Percentiles rank a stretch among this genome's conserved stretches.
phyloP scores from a whole-genome alignment of 2,113 vertebrate genomes.

The Chloropsis cyanopogon region DNA sequence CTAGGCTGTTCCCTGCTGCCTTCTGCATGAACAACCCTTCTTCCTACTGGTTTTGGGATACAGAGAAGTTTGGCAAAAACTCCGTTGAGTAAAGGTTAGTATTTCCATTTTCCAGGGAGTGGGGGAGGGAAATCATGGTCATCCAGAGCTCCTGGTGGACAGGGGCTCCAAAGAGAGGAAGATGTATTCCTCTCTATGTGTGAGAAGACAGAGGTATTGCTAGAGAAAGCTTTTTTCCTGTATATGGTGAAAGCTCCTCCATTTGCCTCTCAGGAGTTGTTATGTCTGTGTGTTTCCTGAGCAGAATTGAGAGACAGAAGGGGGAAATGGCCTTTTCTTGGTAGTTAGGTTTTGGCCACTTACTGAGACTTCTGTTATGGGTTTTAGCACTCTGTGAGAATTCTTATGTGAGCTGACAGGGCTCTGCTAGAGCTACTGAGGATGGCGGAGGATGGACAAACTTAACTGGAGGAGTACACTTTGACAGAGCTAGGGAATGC shows the following conservation, averaged over 20 bases:
- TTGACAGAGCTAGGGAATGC: background rate
- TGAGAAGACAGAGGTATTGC: background rate
- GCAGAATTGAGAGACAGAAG: background rate
- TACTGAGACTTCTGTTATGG: background rate
- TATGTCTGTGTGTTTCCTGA: background rate
- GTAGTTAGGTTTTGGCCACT: background rate
- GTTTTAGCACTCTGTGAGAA: background rate
- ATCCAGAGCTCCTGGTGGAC: background rate
- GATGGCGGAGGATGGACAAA: background rate
- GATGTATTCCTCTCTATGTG: background rate
- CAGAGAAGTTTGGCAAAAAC: background rate
- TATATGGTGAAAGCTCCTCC: background rate
- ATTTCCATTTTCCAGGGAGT: background rate
- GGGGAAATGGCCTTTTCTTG: background rate
- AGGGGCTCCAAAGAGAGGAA: background rate
- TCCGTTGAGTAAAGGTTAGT: background rate
- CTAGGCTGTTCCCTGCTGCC: background rate
- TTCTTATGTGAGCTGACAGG: background rate
- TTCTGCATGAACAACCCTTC: background rate
- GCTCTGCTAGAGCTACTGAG: background rate
- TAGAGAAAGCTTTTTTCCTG: background rate
- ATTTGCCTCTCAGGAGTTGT: background rate
- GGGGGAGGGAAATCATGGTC: background rate
- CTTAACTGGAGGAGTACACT: background rate
- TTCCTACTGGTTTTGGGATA: background rate